A percentile compares a stretch with the other conserved stretches of the same genome.
Evolutionary conservation across 37 sponge, comb jelly and placozoan genomes (phyloP).

Genomic region (Aplysina aerophoba): DNA sequence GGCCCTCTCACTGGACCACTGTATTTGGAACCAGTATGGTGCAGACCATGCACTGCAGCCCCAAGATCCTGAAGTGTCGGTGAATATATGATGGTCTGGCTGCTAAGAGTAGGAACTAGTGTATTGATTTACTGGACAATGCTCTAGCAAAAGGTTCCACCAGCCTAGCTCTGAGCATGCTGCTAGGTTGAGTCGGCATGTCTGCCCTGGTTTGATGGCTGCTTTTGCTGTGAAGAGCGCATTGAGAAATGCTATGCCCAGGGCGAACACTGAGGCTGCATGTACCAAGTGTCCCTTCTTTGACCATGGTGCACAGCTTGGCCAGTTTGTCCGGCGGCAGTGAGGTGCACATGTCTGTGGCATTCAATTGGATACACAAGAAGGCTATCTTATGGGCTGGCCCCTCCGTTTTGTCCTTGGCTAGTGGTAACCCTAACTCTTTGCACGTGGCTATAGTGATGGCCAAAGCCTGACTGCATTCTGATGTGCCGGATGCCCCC

Average conservation of each 20-base stretch:
- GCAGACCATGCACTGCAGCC: constrained; percentile 29
- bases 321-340: too few relatives aligned
- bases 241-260: constrained; percentile 35
- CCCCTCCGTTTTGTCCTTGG: constrained; percentile 13
- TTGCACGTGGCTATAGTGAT: background rate
- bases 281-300: constrained; percentile 9
- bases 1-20: background rate
- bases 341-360: too few relatives aligned
- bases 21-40: constrained; percentile 14
- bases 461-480: too few relatives aligned
- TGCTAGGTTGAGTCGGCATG: background rate
- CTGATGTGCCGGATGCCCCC: too few relatives aligned
- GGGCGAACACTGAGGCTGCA: constrained; percentile 26
- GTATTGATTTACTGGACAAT: background rate
- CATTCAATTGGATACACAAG: too few relatives aligned
- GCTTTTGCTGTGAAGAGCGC: background rate
- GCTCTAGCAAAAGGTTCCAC: background rate
- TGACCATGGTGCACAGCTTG: too few relatives aligned
- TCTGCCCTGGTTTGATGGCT: background rate
- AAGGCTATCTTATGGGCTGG: background rate
- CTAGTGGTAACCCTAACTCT: constrained; percentile 15
- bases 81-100: background rate
- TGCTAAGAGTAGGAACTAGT: background rate
- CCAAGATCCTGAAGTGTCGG: constrained; percentile 24
- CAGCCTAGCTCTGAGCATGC: background rate